Conservation (phyloP, 2,113 vertebrate species). For the Gnathonemus longibarbis region DNA sequence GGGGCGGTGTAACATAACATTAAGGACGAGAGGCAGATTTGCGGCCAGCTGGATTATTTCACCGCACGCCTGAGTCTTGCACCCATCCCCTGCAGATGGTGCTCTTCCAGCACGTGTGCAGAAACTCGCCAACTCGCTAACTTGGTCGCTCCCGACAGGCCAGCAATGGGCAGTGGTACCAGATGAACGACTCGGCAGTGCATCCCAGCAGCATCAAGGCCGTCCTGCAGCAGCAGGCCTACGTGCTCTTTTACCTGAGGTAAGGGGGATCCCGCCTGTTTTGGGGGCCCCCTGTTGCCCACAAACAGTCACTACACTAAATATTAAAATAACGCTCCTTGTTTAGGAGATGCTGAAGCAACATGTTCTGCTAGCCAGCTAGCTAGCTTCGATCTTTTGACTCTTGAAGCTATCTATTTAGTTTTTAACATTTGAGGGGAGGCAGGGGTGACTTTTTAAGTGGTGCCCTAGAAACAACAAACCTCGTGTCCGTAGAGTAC, state of each 20-base stretch:
- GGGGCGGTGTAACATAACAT: neutral
- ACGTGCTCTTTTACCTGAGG: conserved; percentile 92
- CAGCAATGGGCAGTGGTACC: conserved; percentile 94
- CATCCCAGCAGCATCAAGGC: conserved; percentile 33
- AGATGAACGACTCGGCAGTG: conserved; percentile 91
- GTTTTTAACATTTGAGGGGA: neutral
- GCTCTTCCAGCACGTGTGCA: neutral
- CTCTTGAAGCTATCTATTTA: neutral
- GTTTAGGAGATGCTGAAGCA: neutral
- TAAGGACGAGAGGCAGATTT: neutral
- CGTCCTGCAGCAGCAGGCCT: conserved; percentile 69
- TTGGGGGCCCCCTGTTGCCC: neutral
- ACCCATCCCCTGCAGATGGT: neutral
- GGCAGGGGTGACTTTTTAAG: neutral
- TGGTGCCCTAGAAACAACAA: neutral
- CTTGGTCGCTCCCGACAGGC: conserved; percentile 57
- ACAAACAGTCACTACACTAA: neutral
- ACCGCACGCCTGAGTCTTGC: neutral
- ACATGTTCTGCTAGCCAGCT: neutral
- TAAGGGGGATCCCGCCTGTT: conserved; percentile 34
- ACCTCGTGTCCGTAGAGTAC: neutral
- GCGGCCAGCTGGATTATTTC: neutral
- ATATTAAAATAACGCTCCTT: neutral
- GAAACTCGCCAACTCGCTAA: neutral
- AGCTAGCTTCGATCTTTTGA: neutral